Conservation (phyloP, 1,140 invertebrate genomes). For the Spodoptera litura region DNA sequence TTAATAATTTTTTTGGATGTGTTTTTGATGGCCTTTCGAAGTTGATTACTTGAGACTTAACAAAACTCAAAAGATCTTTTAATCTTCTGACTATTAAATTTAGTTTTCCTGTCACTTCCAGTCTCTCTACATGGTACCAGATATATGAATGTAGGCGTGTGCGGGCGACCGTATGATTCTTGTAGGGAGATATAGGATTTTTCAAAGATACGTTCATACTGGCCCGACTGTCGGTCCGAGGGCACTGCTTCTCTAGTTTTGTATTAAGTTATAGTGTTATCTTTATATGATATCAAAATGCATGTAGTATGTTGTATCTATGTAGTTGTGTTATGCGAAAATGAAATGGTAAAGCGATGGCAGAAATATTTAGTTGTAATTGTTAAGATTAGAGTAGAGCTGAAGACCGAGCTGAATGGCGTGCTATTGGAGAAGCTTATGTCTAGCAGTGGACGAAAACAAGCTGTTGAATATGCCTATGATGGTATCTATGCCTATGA, state of each 20-base stretch:
- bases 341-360: neutral
- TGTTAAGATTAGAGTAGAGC: no score
- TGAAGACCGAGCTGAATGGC: no score
- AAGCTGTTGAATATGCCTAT: no score
- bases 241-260: conserved; percentile 48
- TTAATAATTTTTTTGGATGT: no score
- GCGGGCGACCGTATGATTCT: conserved; percentile 81
- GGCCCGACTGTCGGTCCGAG: conserved; percentile 72
- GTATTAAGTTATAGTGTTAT: neutral
- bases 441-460: no score
- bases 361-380: no score
- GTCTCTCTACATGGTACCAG: neutral
- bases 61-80: no score
- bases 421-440: no score
- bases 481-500: no score
- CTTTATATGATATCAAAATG: neutral
- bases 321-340: neutral
- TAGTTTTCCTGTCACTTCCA: conserved; percentile 22
- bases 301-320: neutral
- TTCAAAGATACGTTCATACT: conserved; percentile 71
- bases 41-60: neutral
- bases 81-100: no score
- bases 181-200: conserved; percentile 81
- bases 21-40: no score
- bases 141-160: conserved; percentile 68